These are phyloP conservation scores for Lichenostomus cassidix DNA, from an alignment of 2,113 vertebrate species.

Conservation along the genomic window DNA sequence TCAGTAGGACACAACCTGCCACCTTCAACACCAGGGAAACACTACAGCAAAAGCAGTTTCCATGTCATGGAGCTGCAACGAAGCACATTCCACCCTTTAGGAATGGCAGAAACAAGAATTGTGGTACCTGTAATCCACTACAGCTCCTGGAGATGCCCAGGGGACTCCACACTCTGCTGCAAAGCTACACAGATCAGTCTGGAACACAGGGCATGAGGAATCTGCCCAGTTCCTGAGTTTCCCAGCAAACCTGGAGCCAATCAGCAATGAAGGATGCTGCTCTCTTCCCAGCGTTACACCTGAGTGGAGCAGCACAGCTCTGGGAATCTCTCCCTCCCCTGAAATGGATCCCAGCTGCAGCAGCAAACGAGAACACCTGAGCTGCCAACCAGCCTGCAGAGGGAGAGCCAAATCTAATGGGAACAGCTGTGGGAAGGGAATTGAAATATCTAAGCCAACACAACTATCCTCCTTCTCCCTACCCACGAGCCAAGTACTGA, in stretches of 20 bases:
- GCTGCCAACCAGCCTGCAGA: neutral
- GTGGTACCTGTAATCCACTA: fast-evolving
- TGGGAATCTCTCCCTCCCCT: neutral
- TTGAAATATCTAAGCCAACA: neutral
- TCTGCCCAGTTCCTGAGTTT: neutral
- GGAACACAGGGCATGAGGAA: neutral
- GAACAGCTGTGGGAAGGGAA: neutral
- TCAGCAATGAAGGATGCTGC: neutral
- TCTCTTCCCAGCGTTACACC: neutral
- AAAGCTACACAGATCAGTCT: neutral
- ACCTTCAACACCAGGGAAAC: neutral
- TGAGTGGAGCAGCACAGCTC: neutral
- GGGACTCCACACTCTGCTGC: neutral
- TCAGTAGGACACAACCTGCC: neutral
- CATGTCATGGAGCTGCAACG: fast-evolving
- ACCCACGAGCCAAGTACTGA: neutral
- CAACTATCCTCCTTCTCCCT: neutral
- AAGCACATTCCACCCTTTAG: neutral
- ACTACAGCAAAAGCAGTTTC: neutral
- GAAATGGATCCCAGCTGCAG: neutral
- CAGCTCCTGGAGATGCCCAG: neutral
- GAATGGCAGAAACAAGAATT: neutral
- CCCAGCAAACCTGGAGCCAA: neutral
- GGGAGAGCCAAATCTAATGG: neutral
- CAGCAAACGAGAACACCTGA: neutral